Evolutionary conservation across 1,140 invertebrate species (phyloP).

Genomic region (Lepidurus couesii): DNA sequence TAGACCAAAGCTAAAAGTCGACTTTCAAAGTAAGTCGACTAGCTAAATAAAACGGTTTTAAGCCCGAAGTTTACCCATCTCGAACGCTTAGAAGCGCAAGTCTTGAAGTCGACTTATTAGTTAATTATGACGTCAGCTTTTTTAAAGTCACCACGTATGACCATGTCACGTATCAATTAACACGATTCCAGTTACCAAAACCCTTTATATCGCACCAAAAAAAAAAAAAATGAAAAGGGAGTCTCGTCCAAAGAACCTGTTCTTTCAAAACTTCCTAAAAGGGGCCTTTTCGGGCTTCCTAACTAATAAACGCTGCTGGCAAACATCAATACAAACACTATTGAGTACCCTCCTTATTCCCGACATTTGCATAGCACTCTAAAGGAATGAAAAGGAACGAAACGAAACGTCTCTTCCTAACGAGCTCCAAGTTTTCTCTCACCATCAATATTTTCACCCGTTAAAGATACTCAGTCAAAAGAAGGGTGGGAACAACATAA

Average conservation of each 20-base stretch:
- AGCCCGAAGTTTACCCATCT: too few relatives aligned
- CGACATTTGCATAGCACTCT: neutral
- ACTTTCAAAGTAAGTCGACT: too few relatives aligned
- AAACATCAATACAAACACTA: neutral
- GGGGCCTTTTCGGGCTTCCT: neutral
- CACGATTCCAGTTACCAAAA: too few relatives aligned
- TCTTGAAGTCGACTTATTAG: too few relatives aligned
- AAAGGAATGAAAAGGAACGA: too few relatives aligned
- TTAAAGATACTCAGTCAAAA: slow-evolving; percentile 7
- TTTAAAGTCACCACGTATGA: too few relatives aligned
- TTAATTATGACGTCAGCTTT: too few relatives aligned
- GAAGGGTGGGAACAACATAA: slow-evolving; percentile 19
- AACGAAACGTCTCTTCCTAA: neutral
- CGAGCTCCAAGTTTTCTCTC: neutral
- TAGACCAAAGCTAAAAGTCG: too few relatives aligned
- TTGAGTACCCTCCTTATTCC: neutral
- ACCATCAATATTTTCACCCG: slow-evolving; percentile 2
- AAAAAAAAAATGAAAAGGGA: neutral
- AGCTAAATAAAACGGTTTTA: too few relatives aligned
- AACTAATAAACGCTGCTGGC: neutral
- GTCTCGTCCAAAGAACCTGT: neutral
- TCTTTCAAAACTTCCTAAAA: neutral
- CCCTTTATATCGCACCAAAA: too few relatives aligned
- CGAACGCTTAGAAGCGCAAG: too few relatives aligned
- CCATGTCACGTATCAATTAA: too few relatives aligned